phyloP scores from a whole-genome alignment of 2,888 invertebrate species.

The Archaeoteleia sp. region DNA sequence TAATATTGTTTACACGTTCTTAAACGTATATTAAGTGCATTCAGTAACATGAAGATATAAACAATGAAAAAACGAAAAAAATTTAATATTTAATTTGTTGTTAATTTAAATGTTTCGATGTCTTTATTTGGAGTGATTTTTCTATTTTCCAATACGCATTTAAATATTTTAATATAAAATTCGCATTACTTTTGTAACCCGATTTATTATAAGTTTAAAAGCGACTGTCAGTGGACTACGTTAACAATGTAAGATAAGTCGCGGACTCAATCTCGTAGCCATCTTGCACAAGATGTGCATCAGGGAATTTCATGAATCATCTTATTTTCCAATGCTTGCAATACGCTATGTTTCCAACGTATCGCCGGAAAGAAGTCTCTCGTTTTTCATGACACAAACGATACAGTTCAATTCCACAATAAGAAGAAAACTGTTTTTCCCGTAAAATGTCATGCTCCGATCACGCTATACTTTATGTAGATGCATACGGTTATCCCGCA shows the following conservation, averaged over 20 bases:
- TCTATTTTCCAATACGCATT: no score
- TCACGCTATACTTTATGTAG: constrained; percentile 47
- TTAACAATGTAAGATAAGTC: constrained; percentile 34
- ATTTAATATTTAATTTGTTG: no score
- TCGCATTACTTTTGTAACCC: not conserved
- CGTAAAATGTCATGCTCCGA: constrained; percentile 46
- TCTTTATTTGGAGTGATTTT: no score
- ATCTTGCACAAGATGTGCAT: constrained; percentile 21
- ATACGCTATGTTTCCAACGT: constrained; percentile 22
- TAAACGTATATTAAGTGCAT: no score
- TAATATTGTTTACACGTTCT: no score
- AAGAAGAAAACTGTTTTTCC: constrained; percentile 39
- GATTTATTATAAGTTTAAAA: not conserved
- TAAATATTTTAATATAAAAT: not conserved
- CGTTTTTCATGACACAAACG: constrained; percentile 43
- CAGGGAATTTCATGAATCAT: constrained; percentile 47
- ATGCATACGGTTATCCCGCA: constrained; percentile 50
- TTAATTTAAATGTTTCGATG: no score
- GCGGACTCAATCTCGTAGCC: constrained; percentile 24
- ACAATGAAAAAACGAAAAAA: no score
- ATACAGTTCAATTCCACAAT: constrained; percentile 48
- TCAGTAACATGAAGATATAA: no score
- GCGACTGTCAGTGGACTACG: constrained; percentile 24
- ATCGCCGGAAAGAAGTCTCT: constrained; percentile 17
- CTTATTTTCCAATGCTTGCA: constrained; percentile 38